Conservation (phyloP, 2,888 invertebrate species). For the Formica aserva region DNA sequence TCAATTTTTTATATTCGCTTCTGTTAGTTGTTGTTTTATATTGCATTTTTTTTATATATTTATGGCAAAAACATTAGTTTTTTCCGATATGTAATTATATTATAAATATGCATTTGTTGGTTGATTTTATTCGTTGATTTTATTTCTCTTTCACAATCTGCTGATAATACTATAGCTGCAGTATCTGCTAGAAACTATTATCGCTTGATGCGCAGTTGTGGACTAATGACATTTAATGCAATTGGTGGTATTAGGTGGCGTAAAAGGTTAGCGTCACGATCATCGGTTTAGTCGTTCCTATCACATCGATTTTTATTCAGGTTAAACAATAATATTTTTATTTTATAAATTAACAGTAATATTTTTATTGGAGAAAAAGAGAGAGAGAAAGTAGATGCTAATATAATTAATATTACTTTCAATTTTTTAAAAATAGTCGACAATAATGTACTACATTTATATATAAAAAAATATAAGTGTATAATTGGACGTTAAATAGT, state of each 20-base stretch:
- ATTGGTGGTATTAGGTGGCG: slow-evolving; percentile 14
- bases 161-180: neutral
- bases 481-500: slow-evolving; percentile 3
- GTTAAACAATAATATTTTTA: neutral
- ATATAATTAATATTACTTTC: neutral
- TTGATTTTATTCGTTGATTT: neutral
- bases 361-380: neutral
- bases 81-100: neutral
- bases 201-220: neutral
- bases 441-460: slow-evolving; percentile 10
- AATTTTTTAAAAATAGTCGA: neutral
- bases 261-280: slow-evolving; percentile 54
- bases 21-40: neutral
- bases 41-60: neutral
- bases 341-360: neutral
- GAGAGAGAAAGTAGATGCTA: neutral
- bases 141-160: neutral
- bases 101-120: neutral
- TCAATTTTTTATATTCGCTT: neutral
- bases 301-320: slow-evolving; percentile 10
- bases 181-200: slow-evolving; percentile 13
- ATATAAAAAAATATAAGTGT: neutral
- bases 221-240: slow-evolving; percentile 62
- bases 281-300: neutral
- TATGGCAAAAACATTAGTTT: neutral